These are phyloP conservation scores for Amphimallon solstitiale DNA, from an alignment of 2,888 invertebrate species.

Conservation along the genomic window DNA sequence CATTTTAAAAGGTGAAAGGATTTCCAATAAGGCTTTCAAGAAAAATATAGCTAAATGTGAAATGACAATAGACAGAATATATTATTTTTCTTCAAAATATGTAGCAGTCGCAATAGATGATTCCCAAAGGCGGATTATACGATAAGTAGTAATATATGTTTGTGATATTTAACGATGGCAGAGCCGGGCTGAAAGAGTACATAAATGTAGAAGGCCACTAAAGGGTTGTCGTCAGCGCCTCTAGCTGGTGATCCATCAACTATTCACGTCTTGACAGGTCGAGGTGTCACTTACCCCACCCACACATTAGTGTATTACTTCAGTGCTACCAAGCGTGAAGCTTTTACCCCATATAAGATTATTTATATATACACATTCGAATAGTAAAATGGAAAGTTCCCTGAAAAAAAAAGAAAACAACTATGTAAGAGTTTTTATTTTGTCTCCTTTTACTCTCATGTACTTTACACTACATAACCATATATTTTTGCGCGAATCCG, in stretches of 20 bases:
- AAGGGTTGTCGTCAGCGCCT: slow-evolving; percentile 51
- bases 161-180: slow-evolving; percentile 36
- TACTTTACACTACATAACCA: too few species aligned
- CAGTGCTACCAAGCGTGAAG: slow-evolving; percentile 53
- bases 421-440: too few species aligned
- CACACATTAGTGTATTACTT: slow-evolving; percentile 60
- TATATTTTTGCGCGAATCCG: too few species aligned
- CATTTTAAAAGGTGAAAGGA: too few species aligned
- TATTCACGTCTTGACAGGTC: slow-evolving; percentile 57
- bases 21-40: too few species aligned
- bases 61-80: too few species aligned
- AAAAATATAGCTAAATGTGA: too few species aligned
- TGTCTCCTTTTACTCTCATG: too few species aligned
- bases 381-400: slow-evolving; percentile 16
- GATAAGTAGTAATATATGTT: slow-evolving; percentile 36
- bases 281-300: slow-evolving; percentile 59
- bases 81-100: too few species aligned
- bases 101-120: too few species aligned
- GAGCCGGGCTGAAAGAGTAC: slow-evolving; percentile 41
- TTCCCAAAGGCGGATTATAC: slow-evolving; percentile 28
- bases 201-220: slow-evolving; percentile 43
- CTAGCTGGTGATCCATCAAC: slow-evolving; percentile 58
- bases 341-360: slow-evolving; percentile 42
- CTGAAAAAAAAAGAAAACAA: not conserved
- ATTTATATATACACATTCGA: slow-evolving; percentile 36